These are phyloP conservation scores for Crenichthys baileyi DNA, from an alignment of 2,797 vertebrate species.

Conservation along the genomic window DNA sequence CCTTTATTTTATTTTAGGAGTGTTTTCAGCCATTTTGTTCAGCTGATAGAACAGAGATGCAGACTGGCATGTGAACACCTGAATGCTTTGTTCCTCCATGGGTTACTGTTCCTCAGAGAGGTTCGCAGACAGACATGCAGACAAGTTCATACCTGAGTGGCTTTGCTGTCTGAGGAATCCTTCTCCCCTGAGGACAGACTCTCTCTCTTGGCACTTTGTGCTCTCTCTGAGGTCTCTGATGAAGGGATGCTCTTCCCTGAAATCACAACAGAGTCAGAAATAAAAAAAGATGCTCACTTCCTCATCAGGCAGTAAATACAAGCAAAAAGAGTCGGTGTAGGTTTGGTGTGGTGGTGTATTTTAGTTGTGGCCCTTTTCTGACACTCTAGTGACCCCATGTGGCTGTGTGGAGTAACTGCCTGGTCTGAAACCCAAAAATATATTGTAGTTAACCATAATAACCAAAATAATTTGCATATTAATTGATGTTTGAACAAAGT, in stretches of 20 bases:
- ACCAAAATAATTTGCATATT: background rate
- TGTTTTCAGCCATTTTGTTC: background rate
- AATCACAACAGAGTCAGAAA: constrained; percentile 14
- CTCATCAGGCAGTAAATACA: background rate
- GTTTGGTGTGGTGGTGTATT: background rate
- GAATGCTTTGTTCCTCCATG: background rate
- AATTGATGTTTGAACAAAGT: background rate
- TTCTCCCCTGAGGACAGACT: constrained; percentile 86
- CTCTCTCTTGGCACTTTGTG: constrained; percentile 87
- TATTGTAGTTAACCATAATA: background rate
- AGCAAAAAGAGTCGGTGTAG: background rate
- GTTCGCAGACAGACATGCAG: background rate
- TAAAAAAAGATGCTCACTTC: background rate
- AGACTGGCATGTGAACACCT: background rate
- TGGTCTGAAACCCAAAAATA: background rate
- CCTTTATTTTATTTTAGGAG: background rate
- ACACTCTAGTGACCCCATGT: constrained; percentile 35
- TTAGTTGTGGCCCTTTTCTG: background rate
- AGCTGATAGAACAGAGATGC: background rate
- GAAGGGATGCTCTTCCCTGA: constrained; percentile 85
- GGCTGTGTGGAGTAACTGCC: constrained; percentile 35
- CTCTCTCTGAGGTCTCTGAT: constrained; percentile 88
- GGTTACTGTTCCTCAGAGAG: background rate
- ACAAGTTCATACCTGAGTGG: constrained; percentile 87
- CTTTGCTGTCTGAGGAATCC: constrained; percentile 87